Evolutionary conservation across 2,113 vertebrate species (phyloP), one percentile per base, ranked within the genome.

Genomic region (Gallinago undulata): DNA sequence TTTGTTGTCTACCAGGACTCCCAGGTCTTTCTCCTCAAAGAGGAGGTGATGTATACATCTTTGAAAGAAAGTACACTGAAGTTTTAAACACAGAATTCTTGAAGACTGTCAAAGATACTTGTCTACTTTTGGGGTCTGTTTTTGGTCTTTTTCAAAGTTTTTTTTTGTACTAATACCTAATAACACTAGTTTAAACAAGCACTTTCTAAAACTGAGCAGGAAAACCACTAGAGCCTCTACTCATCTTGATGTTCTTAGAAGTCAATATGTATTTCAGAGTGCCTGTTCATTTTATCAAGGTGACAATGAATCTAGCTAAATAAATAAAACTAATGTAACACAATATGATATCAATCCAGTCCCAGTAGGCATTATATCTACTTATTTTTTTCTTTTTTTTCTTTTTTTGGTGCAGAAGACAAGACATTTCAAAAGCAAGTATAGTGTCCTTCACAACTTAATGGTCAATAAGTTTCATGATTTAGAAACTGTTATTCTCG

Each of bases 351-450:
- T n/a, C 13, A 67, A 3, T 27, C 68, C 30, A 48, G 3, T 22
- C 43, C 19, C 33, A 67, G 16, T 7, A 37, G 37, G 19, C 12
- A 56, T 41, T 84, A 16, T 56, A 50, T 24, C 6, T 37, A 7
- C 15, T 7, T 0, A 6, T 39, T 31, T 64, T 21, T 16, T 10
- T 7, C 0, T 6, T 39, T 31, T 51, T 51, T 51, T 51, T 37
- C 35, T 51, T 51, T 69, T 68, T 41, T 57, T 21, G 16, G 12
- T 53, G 16, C 13, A 47, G 53, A 73, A 73, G 4, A 5, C 45
- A 51, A 57, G 31, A 66, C 7, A 41, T 10, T 76, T 45, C 24
- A 53, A 59, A 64, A 84, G 16, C 5, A 37, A 16, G 5, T 7
- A 43, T 69, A 39, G 24, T 51, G 24, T 50, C 33, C 24, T 47